Evolutionary conservation across 2,113 vertebrate species (phyloP).

Genomic region (Psophia crepitans): DNA sequence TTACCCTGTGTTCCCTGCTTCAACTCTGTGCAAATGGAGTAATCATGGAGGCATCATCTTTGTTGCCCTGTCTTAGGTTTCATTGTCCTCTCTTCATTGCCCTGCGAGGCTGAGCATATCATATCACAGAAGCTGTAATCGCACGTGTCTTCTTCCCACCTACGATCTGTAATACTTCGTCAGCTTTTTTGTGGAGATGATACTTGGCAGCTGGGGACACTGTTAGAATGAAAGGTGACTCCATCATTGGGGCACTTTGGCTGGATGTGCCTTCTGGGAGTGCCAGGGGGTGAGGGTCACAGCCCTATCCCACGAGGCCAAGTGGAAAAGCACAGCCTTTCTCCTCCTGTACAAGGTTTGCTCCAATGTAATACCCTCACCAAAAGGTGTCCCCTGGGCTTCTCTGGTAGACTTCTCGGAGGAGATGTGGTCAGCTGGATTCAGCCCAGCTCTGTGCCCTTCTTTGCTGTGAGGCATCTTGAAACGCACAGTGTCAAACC

Average conservation of each 20-base stretch:
- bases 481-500: background rate
- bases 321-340: background rate
- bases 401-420: background rate
- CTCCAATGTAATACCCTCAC: background rate
- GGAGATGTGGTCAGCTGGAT: background rate
- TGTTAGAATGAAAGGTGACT: background rate
- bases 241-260: background rate
- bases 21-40: background rate
- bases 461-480: background rate
- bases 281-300: background rate
- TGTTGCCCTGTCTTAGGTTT: background rate
- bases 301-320: fast-evolving
- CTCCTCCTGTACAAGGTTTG: background rate
- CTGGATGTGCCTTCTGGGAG: background rate
- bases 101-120: fast-evolving
- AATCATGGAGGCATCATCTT: background rate
- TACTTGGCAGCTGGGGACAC: background rate
- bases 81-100: background rate
- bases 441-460: background rate
- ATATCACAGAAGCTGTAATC: background rate
- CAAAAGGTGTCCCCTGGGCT: background rate
- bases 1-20: background rate
- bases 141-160: background rate
- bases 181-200: background rate
- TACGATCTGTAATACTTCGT: background rate